Conservation (phyloP, 2,888 invertebrate genomes). For the Adelognathus sp. region DNA sequence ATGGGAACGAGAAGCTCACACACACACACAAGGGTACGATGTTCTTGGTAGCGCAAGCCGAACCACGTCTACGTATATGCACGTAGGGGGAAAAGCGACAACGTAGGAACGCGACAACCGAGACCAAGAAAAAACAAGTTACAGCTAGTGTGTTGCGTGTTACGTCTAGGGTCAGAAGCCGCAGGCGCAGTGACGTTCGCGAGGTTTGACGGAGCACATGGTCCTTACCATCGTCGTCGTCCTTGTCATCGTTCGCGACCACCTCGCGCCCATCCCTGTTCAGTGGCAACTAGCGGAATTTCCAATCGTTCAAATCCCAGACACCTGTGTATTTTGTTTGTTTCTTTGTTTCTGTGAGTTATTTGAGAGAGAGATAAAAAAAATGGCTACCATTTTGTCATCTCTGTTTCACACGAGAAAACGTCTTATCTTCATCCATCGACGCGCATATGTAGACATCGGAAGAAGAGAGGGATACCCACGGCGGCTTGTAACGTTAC, state of each 20-base stretch:
- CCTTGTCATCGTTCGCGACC: conserved; percentile 23
- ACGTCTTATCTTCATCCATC: conserved; percentile 51
- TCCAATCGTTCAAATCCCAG: background rate
- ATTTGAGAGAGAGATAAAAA: background rate
- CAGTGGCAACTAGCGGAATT: background rate
- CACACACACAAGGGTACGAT: conserved; percentile 24
- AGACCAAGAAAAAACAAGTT: conserved; percentile 49
- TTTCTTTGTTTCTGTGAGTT: background rate
- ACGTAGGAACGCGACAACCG: conserved; percentile 6
- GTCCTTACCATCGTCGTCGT: conserved; percentile 65
- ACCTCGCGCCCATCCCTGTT: conserved; percentile 33
- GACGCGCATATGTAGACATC: conserved; percentile 37
- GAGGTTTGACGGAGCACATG: conserved; percentile 78
- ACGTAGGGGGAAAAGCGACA: conserved; percentile 24
- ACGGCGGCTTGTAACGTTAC: conserved; percentile 57
- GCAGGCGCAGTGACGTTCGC: conserved; percentile 78
- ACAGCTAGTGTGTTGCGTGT: conserved; percentile 48
- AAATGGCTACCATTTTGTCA: background rate
- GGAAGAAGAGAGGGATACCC: conserved; percentile 56
- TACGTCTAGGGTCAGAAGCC: conserved; percentile 72
- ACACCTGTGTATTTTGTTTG: conserved; percentile 4
- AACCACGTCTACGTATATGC: background rate
- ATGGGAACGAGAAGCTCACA: conserved; percentile 47
- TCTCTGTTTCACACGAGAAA: background rate
- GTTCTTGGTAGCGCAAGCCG: background rate